These are phyloP conservation scores for Sakesphorus luctuosus DNA, from an alignment of 2,113 vertebrate species.

Conservation along the genomic window DNA sequence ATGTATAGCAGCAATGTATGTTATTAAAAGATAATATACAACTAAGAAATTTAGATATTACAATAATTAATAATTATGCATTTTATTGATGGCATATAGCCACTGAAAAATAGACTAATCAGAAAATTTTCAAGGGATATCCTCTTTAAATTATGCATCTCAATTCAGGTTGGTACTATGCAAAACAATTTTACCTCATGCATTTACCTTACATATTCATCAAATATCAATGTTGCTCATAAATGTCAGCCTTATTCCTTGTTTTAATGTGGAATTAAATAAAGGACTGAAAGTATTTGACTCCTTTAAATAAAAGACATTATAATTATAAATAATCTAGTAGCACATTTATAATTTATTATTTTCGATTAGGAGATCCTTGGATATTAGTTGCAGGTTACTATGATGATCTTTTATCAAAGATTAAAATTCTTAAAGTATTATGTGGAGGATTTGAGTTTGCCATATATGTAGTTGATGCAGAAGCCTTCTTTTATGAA, in stretches of 20 bases:
- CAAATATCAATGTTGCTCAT: not conserved
- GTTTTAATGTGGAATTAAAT: not conserved
- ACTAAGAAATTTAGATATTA: not conserved
- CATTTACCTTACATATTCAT: not conserved
- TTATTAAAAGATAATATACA: not conserved
- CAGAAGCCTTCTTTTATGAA: not conserved
- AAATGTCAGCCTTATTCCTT: not conserved
- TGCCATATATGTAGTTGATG: not conserved
- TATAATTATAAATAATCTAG: not conserved
- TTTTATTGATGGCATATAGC: not conserved
- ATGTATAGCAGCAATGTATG: not conserved
- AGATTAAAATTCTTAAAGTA: not conserved
- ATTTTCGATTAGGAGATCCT: not conserved
- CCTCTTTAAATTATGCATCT: not conserved
- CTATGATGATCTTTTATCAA: not conserved
- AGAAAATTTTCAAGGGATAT: not conserved
- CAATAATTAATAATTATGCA: not conserved
- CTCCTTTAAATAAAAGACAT: not conserved
- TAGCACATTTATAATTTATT: not conserved
- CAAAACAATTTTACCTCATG: not conserved
- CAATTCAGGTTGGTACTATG: not conserved
- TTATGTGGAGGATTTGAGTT: not conserved
- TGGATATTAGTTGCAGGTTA: not conserved
- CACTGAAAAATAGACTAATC: not conserved
- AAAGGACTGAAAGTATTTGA: not conserved